These are phyloP conservation scores for Origma solitaria DNA, from an alignment of 2,113 vertebrate genomes.

Conservation along the genomic window DNA sequence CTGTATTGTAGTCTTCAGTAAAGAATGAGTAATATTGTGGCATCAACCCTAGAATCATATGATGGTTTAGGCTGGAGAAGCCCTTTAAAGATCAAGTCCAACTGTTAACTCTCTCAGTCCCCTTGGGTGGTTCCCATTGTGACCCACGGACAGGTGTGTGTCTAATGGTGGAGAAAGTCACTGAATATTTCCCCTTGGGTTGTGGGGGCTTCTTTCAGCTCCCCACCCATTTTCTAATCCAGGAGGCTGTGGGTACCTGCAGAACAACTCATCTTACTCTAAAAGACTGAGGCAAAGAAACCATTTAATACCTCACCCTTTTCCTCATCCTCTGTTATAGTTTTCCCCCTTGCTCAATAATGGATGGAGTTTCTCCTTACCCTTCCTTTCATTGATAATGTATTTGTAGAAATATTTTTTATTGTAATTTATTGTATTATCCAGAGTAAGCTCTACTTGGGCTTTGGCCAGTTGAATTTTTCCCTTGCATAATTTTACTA, in stretches of 20 bases:
- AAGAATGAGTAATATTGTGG: background rate
- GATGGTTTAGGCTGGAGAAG: background rate
- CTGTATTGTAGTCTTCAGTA: background rate
- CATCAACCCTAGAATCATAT: background rate
- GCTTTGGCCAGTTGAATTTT: background rate
- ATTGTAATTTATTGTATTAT: background rate
- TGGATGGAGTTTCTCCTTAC: background rate
- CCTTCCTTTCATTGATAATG: too few species aligned
- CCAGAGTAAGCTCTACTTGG: background rate
- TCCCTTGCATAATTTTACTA: background rate
- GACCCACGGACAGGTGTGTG: too few species aligned
- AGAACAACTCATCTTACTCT: accelerated
- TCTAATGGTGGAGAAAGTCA: background rate
- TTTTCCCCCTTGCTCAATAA: background rate
- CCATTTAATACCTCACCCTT: background rate
- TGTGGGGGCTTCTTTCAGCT: background rate
- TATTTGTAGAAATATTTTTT: background rate
- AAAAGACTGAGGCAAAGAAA: background rate
- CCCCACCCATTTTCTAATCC: too few species aligned
- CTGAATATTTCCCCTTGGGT: background rate
- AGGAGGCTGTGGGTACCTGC: background rate
- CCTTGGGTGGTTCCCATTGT: background rate
- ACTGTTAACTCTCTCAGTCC: background rate
- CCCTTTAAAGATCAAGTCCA: background rate
- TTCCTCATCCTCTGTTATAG: background rate